Conservation (phyloP, 2,888 invertebrate species). For the Chymomyza fuscimana region DNA sequence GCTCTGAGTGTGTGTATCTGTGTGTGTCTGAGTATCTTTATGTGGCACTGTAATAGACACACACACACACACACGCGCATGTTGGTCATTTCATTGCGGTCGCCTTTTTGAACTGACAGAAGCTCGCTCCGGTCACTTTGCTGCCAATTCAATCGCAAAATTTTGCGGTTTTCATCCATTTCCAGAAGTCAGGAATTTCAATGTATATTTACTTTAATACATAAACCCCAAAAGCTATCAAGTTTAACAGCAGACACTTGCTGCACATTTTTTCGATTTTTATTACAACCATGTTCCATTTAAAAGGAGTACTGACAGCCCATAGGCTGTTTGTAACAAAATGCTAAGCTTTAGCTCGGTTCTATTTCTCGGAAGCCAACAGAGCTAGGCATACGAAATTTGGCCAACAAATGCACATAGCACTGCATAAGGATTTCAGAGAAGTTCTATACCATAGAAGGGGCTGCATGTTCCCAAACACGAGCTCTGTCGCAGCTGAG, state of each 20-base stretch:
- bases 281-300: no score
- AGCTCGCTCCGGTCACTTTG: not conserved
- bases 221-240: not conserved
- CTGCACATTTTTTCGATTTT: not conserved
- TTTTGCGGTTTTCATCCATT: slow-evolving; percentile 50
- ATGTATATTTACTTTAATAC: not conserved
- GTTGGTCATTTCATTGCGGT: not conserved
- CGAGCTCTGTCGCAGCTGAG: no score
- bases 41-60: not conserved
- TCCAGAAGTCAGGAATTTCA: slow-evolving; percentile 56
- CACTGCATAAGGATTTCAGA: no score
- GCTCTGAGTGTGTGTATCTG: not conserved
- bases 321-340: no score
- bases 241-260: not conserved
- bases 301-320: no score
- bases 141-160: slow-evolving; percentile 46
- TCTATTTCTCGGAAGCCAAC: no score
- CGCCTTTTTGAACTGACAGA: not conserved
- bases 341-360: no score
- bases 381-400: no score
- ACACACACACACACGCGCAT: slow-evolving; percentile 3
- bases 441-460: no score
- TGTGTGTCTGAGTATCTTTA: slow-evolving; percentile 2
- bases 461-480: no score
- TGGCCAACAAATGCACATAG: no score